Percentiles rank a stretch among this genome's conserved stretches.
These are phyloP conservation scores for Chionis minor DNA, from an alignment of 2,113 vertebrate genomes.

Conservation along the genomic window DNA sequence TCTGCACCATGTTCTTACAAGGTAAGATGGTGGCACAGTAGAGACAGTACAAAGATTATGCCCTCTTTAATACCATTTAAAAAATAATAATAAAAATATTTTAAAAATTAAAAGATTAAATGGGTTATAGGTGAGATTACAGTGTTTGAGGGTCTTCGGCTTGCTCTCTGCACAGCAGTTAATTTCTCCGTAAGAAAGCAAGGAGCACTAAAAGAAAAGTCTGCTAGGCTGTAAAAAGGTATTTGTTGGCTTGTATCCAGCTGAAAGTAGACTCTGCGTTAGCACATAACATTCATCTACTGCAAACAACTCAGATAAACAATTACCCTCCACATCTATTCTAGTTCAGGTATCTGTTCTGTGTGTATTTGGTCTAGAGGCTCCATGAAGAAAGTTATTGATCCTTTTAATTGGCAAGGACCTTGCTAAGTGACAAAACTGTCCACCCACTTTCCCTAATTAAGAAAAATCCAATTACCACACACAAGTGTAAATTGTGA, in stretches of 20 bases:
- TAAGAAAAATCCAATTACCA: slow-evolving; percentile 53
- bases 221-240: not conserved
- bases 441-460: slow-evolving; percentile 33
- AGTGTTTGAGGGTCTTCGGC: not conserved
- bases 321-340: not conserved
- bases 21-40: not conserved
- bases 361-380: not conserved
- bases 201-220: not conserved
- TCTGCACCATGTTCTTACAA: not conserved
- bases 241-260: not conserved
- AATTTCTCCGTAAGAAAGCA: not conserved
- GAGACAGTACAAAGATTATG: not conserved
- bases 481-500: not conserved
- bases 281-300: not conserved
- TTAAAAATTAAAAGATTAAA: not conserved
- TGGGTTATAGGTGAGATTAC: not conserved
- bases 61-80: not conserved
- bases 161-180: not conserved
- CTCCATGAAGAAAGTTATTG: not conserved
- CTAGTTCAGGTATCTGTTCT: not conserved
- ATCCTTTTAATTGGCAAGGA: slow-evolving; percentile 39
- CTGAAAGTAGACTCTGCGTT: not conserved
- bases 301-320: not conserved
- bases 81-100: not conserved
- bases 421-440: slow-evolving; percentile 5